Base-by-base conservation (phyloP, 2,888 invertebrate species). In the Sarcophaga subvicina region DNA sequence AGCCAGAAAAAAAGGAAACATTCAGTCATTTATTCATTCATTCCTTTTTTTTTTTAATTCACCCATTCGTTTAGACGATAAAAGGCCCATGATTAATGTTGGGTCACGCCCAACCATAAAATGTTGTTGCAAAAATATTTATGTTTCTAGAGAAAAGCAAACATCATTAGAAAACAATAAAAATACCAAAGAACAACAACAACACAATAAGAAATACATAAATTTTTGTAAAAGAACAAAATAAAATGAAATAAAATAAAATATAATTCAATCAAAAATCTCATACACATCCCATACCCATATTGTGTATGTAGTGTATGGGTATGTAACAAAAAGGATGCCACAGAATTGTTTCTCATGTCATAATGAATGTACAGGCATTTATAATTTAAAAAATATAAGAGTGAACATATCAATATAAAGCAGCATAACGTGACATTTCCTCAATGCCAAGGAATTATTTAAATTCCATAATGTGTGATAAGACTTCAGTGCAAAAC, bases 111-210 rank as follows among this genome's bases (percentile, higher is more conserved):
- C 87, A 84, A 76, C 69, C 81, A 82, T 84, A 84, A 87, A 82
- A 84, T 82, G 78, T 81, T 78, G 77, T 87, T 79, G 87, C 84
- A 82, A 81, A 87, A 87, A 87, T 87, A 87, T 87, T 84, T 84
- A 84, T 87, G 81, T 69, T 82, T 77, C 73, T 49, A 62, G 63
- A 84, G 75, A 60, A 81, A 82, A 76, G 76, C 76, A 87, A 87
- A 87, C 79, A 84, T 79, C 79, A 87, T 84, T 87, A 87, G 84
- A 84, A 87, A 87, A 79, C 84, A 79, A 87, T 84, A 87, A 87
- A 87, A 71, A 87, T 84, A 71, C 17, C 47, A 62, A 62, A 64
- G 59, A 20, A 75, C 14, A 82, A 60, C 10, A 75, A 54, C 27
- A 47, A 54, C 3, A 73, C 25, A 72, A 25, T n/a, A 37, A 70